Base-by-base conservation (phyloP, 2,797 vertebrate species). In the Manis javanica region DNA sequence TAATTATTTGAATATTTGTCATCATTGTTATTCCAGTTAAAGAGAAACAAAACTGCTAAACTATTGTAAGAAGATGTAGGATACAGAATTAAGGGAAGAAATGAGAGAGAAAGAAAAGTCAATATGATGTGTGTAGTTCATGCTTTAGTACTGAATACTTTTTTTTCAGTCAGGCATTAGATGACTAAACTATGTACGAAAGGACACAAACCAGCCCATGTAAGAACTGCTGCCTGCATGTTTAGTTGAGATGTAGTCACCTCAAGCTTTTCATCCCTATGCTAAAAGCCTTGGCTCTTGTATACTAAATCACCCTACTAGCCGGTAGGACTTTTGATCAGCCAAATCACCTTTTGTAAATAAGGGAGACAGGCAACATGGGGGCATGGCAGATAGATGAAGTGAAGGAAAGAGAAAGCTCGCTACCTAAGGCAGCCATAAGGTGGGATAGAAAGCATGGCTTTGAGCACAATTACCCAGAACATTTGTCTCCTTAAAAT, bases 1-100 rank as follows among this genome's bases (percentile, higher is more conserved):
- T 97, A 98, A 97, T 97, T 97, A 88, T 86, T 93, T 74, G 95
- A 96, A 94, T 46, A 92, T 96, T 97, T 97, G 97, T 97, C 98
- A 97, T 97, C 98, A 97, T 97, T 97, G 95, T 3, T 64, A 63
- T 90, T 84, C 24, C 2, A 97, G 74, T 96, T 89, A 77, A 42
- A 85, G 34, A 81, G 69, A 94, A 79, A 66, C 15, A 21, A 82
- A 84, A 86, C 2, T 63, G 61, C 93, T 98, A 97, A 97, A 96
- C 24, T 98, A 97, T 95, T 96, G 39, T 93, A 90, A 94, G 75
- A 46, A 95, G 71, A 92, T 57, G 31, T 94, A 94, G 97, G 97
- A 96, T 84, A 78, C 3, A 75, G 21, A 94, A 69, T 7, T 55
- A 18, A 86, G 39, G 5, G 9, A 14, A 51, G 11, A 90, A 79